These are phyloP conservation scores for Carcinoscorpius rotundicauda DNA, from an alignment of 1,140 invertebrate species.

Conservation along the genomic window DNA sequence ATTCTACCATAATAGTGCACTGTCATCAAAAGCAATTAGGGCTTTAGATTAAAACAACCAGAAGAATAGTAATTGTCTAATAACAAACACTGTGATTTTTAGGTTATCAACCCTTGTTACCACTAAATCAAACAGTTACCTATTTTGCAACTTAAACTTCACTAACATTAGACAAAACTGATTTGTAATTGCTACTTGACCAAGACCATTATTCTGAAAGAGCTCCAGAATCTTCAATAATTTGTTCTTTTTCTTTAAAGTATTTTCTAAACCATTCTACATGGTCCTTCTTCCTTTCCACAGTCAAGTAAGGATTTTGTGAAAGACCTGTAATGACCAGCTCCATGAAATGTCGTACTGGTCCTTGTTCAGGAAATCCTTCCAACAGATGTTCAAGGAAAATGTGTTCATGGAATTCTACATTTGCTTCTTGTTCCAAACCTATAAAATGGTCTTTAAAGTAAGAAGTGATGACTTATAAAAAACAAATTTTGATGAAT, in stretches of 20 bases:
- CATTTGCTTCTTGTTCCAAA: slow-evolving; percentile 58
- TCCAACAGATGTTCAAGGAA: slow-evolving; percentile 78
- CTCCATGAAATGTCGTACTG: slow-evolving; percentile 93
- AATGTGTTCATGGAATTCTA: slow-evolving; percentile 82
- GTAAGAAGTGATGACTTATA: slow-evolving; percentile 8
- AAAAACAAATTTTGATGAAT: slow-evolving; percentile 3
- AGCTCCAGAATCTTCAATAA: slow-evolving; percentile 46
- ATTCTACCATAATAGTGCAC: too few relatives aligned
- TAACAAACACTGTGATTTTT: too few relatives aligned
- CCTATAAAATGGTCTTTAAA: slow-evolving; percentile 39
- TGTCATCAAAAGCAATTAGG: too few relatives aligned
- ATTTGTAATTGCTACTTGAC: too few relatives aligned
- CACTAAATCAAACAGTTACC: too few relatives aligned
- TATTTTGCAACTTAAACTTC: too few relatives aligned
- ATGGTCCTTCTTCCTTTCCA: slow-evolving; percentile 75
- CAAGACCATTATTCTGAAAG: too few relatives aligned
- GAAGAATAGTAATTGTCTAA: too few relatives aligned
- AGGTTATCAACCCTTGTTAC: too few relatives aligned
- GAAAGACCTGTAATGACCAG: slow-evolving; percentile 84
- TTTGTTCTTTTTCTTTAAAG: slow-evolving; percentile 63
- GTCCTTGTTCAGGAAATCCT: slow-evolving; percentile 80
- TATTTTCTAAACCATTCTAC: slow-evolving; percentile 87
- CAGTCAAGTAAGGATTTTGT: slow-evolving; percentile 83
- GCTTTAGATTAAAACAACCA: too few relatives aligned
- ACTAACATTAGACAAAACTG: too few relatives aligned